A percentile compares a stretch with the other conserved stretches of the same genome.
Conservation (phyloP, 2,888 invertebrate species). For the Parasteatoda lunata region DNA sequence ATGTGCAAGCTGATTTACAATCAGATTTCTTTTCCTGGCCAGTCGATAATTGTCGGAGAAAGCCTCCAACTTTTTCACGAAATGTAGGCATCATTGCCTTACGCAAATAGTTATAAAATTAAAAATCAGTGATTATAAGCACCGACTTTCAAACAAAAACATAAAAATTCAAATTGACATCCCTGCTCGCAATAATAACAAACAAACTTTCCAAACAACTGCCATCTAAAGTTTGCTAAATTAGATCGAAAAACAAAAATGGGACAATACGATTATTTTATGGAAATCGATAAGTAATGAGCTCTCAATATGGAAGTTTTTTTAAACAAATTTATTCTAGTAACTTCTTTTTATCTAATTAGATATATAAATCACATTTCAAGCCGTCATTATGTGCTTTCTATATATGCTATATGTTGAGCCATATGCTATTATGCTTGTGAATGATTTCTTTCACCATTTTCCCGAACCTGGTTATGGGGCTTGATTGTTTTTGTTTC, state of each 20-base stretch:
- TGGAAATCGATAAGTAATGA: not conserved
- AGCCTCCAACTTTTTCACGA: slow-evolving; percentile 67
- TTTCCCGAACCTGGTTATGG: slow-evolving; percentile 36
- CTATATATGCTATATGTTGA: too few species aligned
- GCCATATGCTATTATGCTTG: too few species aligned
- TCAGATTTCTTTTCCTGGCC: slow-evolving; percentile 64
- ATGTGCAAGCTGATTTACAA: slow-evolving; percentile 63
- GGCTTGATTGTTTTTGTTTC: slow-evolving; percentile 13
- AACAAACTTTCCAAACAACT: slow-evolving; percentile 32
- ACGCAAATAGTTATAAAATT: slow-evolving; percentile 7
- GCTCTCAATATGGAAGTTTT: not conserved
- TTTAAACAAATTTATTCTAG: not conserved
- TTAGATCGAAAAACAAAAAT: not conserved
- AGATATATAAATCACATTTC: not conserved
- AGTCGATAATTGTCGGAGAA: slow-evolving; percentile 63
- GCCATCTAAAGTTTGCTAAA: slow-evolving; percentile 14
- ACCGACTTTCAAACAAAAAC: slow-evolving; percentile 19
- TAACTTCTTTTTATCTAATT: not conserved
- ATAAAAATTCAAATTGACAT: slow-evolving; percentile 8
- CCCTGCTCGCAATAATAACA: not conserved
- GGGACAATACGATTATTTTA: not conserved
- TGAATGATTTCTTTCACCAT: too few species aligned
- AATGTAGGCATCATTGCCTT: slow-evolving; percentile 68
- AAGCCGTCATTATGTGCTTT: not conserved
- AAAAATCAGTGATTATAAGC: slow-evolving; percentile 3